Evolutionary conservation across 2,888 invertebrate genomes (phyloP).

Genomic region (Epinotia ramella): DNA sequence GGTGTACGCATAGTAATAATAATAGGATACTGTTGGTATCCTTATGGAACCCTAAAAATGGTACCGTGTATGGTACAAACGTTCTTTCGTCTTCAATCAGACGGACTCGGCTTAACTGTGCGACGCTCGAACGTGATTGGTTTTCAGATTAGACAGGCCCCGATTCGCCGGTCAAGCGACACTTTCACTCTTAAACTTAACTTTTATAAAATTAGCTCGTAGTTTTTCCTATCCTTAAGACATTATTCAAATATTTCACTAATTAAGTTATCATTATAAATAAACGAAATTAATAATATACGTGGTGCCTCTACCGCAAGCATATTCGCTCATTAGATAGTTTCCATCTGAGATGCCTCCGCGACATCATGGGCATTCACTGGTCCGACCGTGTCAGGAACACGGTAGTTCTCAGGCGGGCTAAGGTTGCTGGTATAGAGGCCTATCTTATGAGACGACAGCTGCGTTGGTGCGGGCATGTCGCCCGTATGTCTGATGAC

Average conservation of each 20-base stretch:
- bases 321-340: too few relatives aligned
- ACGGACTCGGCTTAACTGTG: slow-evolving; percentile 56
- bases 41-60: slow-evolving; percentile 25
- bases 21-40: neutral
- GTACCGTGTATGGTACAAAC: slow-evolving; percentile 44
- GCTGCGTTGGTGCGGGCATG: too few relatives aligned
- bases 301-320: too few relatives aligned
- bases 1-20: neutral
- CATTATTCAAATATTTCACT: neutral
- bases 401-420: too few relatives aligned
- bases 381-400: too few relatives aligned
- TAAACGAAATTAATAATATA: too few relatives aligned
- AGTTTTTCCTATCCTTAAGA: neutral
- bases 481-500: too few relatives aligned
- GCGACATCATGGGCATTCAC: too few relatives aligned
- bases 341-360: too few relatives aligned
- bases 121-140: slow-evolving; percentile 59
- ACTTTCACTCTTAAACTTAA: slow-evolving; percentile 32
- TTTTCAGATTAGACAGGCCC: slow-evolving; percentile 52
- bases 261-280: too few relatives aligned
- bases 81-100: slow-evolving; percentile 60
- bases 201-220: neutral
- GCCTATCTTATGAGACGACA: too few relatives aligned
- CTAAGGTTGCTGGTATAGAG: too few relatives aligned
- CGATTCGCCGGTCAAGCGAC: slow-evolving; percentile 24